Evolutionary conservation across 2,113 vertebrate genomes (phyloP), one percentile per base, ranked within the genome.

Genomic region (Raja brachyura): DNA sequence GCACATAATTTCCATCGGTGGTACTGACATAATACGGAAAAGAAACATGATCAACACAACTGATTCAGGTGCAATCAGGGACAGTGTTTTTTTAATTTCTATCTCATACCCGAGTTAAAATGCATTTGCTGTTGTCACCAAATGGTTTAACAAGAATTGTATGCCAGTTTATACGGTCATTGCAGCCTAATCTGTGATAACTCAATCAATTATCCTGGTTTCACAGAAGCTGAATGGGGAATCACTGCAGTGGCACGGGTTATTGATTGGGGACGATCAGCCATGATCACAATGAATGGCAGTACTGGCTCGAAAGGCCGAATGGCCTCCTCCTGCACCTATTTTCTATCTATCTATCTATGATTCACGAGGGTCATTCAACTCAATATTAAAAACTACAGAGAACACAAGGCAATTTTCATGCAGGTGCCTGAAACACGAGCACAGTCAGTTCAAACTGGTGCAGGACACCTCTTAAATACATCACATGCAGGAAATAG

Each of bases 321-420:
- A n/a, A n/a, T n/a, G n/a, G n/a, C n/a, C n/a, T n/a, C n/a, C n/a
- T n/a, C n/a, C n/a, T n/a, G 39, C 39, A 48, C 39, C 39, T 48
- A 48, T 48, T 48, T 48, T 48, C 39, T 48, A 48, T 48, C 39
- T n/a, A n/a, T n/a, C n/a, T 48, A 48, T 48, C 39, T 48, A 48
- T 48, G 81, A 59, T 86, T 56, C n/a, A n/a, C 88, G 70, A 90
- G 66, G 9, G 66, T 11, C 31, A 74, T 48, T 39, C 66, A 73
- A 39, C 20, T 39, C 10, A 5, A 73, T 2, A 25, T 92, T 70
- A 74, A 25, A 10, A 73, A 73, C 31, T 54, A 73, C 54, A 92
- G 54, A 92, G 66, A 92, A 73, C 31, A 73, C 39, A 92, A 48
- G 11, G 18, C 68, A 48, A 92, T 92, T 73, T 92, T 74, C 90